Evolutionary conservation across 2,113 vertebrate species (phyloP), one percentile per base, ranked within the genome.

Genomic region (Psittacula cyanocephala): DNA sequence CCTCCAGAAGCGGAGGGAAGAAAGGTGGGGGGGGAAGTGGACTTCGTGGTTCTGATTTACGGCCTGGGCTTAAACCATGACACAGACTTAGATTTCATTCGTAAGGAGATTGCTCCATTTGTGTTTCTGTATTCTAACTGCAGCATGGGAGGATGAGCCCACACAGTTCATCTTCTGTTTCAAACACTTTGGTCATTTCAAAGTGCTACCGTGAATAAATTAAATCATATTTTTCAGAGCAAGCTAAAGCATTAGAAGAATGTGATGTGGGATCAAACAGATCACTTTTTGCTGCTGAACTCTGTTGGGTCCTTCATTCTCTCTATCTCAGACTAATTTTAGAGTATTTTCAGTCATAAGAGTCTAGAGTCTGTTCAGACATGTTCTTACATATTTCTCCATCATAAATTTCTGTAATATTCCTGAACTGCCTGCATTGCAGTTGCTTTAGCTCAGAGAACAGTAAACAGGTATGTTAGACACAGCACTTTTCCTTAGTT

Each of bases 121-220:
- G 53, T 52, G 74, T 86, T 86, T 79, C n/a, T 31, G 1, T 68
- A 50, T 75, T 81, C 69, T 75, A 59, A 1, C 3, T 17, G 74
- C 60, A 69, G 95, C 90, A 74, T 35, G 10, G 86, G 63, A 88
- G 80, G 85, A 50, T 62, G 89, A 91, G 65, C 64, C 65, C 82
- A 86, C 72, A 96, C 92, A 94, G 72, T 50, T 90, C 68, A 25
- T 17, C 95, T 65, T 94, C 81, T 97, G 96, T 95, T 89, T 43
- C 24, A 69, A 57, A 55, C 39, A 31, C 68, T 85, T 74, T 13
- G 86, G 80, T 74, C 85, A 65, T 86, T 85, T 33, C 49, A 16
- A 52, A 80, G 69, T 43, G 81, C 95, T 95, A 69, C 43, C 62
- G 78, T 86, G 35, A 85, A 47, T 84, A 65, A 96, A 93, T 89